phyloP scores from a whole-genome alignment of 2,888 invertebrate genomes.

The Electrophaes corylata region DNA sequence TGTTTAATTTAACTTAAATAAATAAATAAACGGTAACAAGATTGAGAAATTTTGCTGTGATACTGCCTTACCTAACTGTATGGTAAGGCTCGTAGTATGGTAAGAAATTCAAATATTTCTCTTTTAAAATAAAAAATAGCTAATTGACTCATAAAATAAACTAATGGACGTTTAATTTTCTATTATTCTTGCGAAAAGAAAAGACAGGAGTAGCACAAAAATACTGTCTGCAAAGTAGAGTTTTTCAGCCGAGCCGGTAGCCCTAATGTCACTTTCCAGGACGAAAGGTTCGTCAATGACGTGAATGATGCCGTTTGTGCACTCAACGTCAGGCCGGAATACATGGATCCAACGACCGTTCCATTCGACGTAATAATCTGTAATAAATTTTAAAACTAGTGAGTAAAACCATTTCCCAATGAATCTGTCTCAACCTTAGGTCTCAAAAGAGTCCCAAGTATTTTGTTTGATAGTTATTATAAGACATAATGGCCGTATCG shows the following conservation, averaged over 20 bases:
- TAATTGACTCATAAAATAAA: constrained; percentile 46
- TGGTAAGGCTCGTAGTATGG: neutral
- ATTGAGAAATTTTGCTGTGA: neutral
- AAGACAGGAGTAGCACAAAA: constrained; percentile 55
- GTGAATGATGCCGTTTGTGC: constrained; percentile 98
- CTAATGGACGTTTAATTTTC: constrained; percentile 55
- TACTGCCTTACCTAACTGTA: neutral
- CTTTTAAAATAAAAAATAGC: constrained; percentile 19
- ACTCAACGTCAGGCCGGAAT: constrained; percentile 95
- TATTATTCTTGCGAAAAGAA: constrained; percentile 61
- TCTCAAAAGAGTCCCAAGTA: too few relatives aligned
- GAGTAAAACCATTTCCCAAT: too few relatives aligned
- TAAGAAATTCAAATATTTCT: neutral
- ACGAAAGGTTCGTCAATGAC: constrained; percentile 95
- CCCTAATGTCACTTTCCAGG: constrained; percentile 91
- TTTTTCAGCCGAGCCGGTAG: constrained; percentile 80
- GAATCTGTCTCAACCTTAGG: too few relatives aligned
- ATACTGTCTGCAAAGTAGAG: constrained; percentile 50
- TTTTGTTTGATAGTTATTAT: too few relatives aligned
- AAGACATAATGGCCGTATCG: too few relatives aligned
- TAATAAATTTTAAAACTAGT: constrained; percentile 33
- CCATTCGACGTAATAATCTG: constrained; percentile 94
- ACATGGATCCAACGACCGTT: constrained; percentile 92
- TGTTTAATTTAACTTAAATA: constrained; percentile 10
- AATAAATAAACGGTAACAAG: constrained; percentile 20